phyloP scores from a whole-genome alignment of 2,888 invertebrate species.

The Napeogenes inachia region DNA sequence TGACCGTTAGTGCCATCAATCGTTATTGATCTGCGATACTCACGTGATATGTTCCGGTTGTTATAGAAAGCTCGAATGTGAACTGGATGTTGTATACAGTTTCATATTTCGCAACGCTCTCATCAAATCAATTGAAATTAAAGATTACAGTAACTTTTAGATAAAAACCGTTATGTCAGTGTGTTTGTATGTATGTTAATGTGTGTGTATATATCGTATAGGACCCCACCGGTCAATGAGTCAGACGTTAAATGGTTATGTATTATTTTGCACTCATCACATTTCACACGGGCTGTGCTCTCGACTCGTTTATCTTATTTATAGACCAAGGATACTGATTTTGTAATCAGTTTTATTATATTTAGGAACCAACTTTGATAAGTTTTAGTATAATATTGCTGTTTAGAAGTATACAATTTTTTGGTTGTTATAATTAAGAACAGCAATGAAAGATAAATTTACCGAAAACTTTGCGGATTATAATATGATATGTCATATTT shows the following conservation, averaged over 20 bases:
- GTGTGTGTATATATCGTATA: too few species aligned
- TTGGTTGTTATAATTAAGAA: background rate
- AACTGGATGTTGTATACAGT: slow-evolving; percentile 22
- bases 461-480: background rate
- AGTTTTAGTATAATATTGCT: too few species aligned
- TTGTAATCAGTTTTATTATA: too few species aligned
- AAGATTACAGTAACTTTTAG: background rate
- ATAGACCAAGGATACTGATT: background rate
- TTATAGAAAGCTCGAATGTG: slow-evolving; percentile 30
- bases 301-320: background rate
- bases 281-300: too few species aligned
- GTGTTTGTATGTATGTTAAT: too few species aligned
- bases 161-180: slow-evolving; percentile 3
- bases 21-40: slow-evolving; percentile 20
- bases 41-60: slow-evolving; percentile 29
- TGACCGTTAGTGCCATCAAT: slow-evolving; percentile 27
- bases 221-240: too few species aligned
- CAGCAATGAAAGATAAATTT: background rate
- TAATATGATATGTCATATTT: background rate
- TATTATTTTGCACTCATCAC: too few species aligned
- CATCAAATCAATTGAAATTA: background rate
- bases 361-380: too few species aligned
- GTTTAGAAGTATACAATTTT: too few species aligned
- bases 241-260: too few species aligned
- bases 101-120: slow-evolving; percentile 6